Evolutionary conservation across 2,888 invertebrate genomes (phyloP), one percentile per base, ranked within the genome.

Genomic region (Caenorhabditis drosophilae): DNA sequence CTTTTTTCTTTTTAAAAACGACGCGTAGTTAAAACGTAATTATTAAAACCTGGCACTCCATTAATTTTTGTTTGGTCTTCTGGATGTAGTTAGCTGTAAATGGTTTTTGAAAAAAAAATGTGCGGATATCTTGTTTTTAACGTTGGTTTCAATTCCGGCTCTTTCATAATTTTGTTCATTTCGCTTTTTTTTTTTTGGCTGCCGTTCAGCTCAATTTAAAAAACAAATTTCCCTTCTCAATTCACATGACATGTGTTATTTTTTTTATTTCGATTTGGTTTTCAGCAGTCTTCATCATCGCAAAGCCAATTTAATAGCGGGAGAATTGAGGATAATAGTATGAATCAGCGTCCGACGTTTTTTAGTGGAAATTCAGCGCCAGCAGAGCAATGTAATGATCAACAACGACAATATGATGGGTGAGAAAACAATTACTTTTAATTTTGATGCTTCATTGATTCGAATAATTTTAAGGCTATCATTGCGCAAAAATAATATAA

Each of bases 281-380:
- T 59, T 12, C n/a, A n/a, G n/a, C 55, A 61, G 61, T 46, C 44
- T 47, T 51, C 61, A 20, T 26, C 50, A n/a, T 51, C 61, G 26
- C 45, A 45, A 41, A 61, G 55, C 51, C 54, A 61, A 42, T 61
- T 55, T 47, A 60, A 45, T 38, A 54, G 51, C 26, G 54, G 54
- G 2, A 38, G 60, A 40, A 46, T 47, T n/a, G 61, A 61, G 6
- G 61, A 61, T 20, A 55, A 61, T 46, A 45, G 18, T 31, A 52
- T 52, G 52, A 59, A 59, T 18, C 61, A 60, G 34, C 44, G 60
- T 25, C 60, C 60, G 31, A 60, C 54, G n/a, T 60, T 60, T 22
- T 60, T 54, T 23, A 38, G 53, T 3, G 60, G 54, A 25, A 58
- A 58, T 18, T 42, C 42, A 18, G 42, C 16, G n/a, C 20, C 42